Evolutionary conservation across 2,113 vertebrate genomes (phyloP).

Genomic region (Mola mola): DNA sequence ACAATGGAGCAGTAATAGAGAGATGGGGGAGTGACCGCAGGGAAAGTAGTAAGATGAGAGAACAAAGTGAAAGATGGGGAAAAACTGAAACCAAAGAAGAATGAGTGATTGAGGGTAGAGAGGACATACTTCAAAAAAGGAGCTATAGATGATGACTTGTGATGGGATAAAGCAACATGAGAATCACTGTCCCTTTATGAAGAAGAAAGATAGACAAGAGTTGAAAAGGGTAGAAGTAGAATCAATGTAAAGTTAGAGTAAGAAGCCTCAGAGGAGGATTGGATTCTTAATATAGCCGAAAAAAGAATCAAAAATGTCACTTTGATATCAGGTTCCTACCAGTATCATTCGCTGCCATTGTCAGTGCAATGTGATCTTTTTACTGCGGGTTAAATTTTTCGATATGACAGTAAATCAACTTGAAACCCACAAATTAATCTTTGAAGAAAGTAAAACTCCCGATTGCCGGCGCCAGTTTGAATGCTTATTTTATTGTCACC

Average conservation of each 20-base stretch:
- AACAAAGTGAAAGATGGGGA: conserved; percentile 1
- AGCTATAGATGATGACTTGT: conserved; percentile 21
- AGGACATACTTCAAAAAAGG: conserved; percentile 19
- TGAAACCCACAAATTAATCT: too few relatives aligned
- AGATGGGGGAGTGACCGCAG: not conserved
- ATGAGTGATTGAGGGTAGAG: conserved; percentile 42
- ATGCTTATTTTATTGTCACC: conserved; percentile 57
- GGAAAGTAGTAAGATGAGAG: conserved; percentile 4
- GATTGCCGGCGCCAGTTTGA: conserved; percentile 38
- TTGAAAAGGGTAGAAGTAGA: not conserved
- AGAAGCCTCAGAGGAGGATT: conserved; percentile 23
- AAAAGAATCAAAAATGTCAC: conserved; percentile 2
- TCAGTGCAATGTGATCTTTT: too few relatives aligned
- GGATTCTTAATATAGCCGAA: conserved; percentile 5
- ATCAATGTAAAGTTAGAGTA: conserved; percentile 26
- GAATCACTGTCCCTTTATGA: conserved; percentile 25
- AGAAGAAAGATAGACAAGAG: conserved; percentile 9
- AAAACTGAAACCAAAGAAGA: conserved; percentile 13
- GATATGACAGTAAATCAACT: too few relatives aligned
- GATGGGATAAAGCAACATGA: conserved; percentile 21
- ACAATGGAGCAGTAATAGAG: not conserved
- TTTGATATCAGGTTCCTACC: conserved; percentile 39
- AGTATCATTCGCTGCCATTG: too few relatives aligned
- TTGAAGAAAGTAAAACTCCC: conserved; percentile 16
- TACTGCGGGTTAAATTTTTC: too few relatives aligned